Evolutionary conservation across 2,888 invertebrate species (phyloP).

Genomic region (Calameuta filiformis): DNA sequence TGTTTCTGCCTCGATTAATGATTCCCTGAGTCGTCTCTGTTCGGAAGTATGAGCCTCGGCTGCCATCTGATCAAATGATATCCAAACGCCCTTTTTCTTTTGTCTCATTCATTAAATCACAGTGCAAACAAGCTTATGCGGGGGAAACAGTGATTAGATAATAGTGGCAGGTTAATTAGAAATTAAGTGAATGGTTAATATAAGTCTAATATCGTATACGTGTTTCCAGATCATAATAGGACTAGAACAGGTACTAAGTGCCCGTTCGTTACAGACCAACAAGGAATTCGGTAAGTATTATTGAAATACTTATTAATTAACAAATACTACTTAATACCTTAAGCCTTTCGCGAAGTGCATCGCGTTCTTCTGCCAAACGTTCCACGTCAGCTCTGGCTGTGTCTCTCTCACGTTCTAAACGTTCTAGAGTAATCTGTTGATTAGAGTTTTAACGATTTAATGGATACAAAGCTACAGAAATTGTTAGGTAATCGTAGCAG

Average conservation of each 20-base stretch:
- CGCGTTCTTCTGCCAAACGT: constrained; percentile 72
- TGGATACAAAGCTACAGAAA: background rate
- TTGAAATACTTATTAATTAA: background rate
- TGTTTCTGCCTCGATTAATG: constrained; percentile 67
- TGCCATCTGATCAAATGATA: constrained; percentile 49
- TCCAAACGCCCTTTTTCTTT: constrained; percentile 20
- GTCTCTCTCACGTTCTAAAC: constrained; percentile 70
- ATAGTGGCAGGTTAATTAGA: background rate
- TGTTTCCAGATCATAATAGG: background rate
- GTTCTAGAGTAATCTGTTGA: constrained; percentile 59
- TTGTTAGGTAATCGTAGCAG: background rate
- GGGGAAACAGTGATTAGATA: constrained; percentile 7
- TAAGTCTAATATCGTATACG: background rate
- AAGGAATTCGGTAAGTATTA: constrained; percentile 18
- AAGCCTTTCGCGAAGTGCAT: constrained; percentile 70
- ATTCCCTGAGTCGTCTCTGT: constrained; percentile 67
- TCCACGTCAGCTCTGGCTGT: constrained; percentile 69
- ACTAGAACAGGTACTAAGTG: background rate
- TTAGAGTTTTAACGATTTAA: background rate
- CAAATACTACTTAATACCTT: constrained; percentile 61
- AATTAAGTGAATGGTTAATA: background rate
- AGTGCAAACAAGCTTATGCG: constrained; percentile 5
- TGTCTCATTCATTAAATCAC: constrained; percentile 23
- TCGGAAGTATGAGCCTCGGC: constrained; percentile 67
- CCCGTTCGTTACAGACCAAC: constrained; percentile 10